phyloP scores from a whole-genome alignment of 2,888 invertebrate genomes.

The Philonicus albiceps region DNA sequence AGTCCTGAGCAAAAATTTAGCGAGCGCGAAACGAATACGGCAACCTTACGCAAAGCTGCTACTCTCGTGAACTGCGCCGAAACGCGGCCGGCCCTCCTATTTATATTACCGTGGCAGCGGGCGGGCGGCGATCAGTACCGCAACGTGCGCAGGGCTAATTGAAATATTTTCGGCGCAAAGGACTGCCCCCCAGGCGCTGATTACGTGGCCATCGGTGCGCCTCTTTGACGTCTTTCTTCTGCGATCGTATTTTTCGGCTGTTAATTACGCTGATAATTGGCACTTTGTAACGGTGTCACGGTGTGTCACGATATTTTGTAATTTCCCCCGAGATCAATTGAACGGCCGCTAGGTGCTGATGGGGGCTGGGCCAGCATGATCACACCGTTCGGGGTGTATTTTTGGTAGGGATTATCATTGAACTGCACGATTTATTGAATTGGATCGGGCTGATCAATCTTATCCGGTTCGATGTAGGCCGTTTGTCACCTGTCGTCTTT shows the following conservation, averaged over 20 bases:
- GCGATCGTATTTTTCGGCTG: not conserved
- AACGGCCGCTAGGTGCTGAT: not conserved
- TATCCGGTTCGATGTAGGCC: slow-evolving; percentile 19
- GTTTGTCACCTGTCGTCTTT: slow-evolving; percentile 2
- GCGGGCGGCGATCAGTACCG: not conserved
- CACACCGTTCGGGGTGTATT: not conserved
- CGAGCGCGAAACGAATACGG: not conserved
- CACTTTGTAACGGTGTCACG: slow-evolving; percentile 1
- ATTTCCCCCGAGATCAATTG: slow-evolving; percentile 16
- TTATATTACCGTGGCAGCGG: too few relatives aligned
- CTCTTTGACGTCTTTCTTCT: not conserved
- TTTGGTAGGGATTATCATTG: slow-evolving; percentile 31
- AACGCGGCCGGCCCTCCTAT: not conserved
- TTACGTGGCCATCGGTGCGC: not conserved
- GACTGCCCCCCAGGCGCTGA: slow-evolving; percentile 14
- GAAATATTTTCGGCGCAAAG: slow-evolving; percentile 36
- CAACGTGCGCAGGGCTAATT: not conserved
- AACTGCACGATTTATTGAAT: not conserved
- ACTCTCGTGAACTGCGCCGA: not conserved
- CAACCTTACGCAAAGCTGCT: not conserved
- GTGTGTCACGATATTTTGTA: not conserved
- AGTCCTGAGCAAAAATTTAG: not conserved
- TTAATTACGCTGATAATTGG: slow-evolving; percentile 11
- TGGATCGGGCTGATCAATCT: not conserved
- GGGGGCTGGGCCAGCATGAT: not conserved